Percentiles rank a stretch among this genome's conserved stretches.
Evolutionary conservation across 2,888 invertebrate genomes (phyloP).

Genomic region (Cloeon dipterum): DNA sequence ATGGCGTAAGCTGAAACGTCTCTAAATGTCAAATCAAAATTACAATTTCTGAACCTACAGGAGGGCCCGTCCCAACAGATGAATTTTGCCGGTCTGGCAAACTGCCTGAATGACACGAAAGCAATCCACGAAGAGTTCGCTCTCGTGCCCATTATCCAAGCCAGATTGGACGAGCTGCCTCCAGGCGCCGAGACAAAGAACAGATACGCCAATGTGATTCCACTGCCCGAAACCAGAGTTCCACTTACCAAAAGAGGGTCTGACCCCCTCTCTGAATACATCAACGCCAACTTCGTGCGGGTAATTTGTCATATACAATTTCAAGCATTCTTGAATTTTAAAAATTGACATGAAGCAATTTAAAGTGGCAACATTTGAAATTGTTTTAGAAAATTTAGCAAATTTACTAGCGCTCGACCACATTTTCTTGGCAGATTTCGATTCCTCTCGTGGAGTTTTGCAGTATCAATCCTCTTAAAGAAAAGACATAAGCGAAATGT

Average conservation of each 20-base stretch:
- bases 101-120: conserved; percentile 34
- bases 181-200: conserved; percentile 77
- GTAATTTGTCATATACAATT: conserved; percentile 29
- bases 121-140: conserved; percentile 61
- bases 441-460: too few relatives aligned
- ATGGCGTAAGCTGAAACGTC: conserved; percentile 20
- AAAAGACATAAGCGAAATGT: too few relatives aligned
- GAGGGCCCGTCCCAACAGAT: conserved; percentile 47
- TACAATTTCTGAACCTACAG: conserved; percentile 13
- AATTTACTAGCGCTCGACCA: too few relatives aligned
- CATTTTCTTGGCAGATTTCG: too few relatives aligned
- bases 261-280: conserved; percentile 65
- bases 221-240: conserved; percentile 76
- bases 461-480: too few relatives aligned
- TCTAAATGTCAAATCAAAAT: background rate
- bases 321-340: too few relatives aligned
- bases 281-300: conserved; percentile 80
- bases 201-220: conserved; percentile 85
- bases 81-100: conserved; percentile 52
- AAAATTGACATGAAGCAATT: too few relatives aligned
- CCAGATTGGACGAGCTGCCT: conserved; percentile 51
- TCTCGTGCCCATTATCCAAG: conserved; percentile 26
- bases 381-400: too few relatives aligned
- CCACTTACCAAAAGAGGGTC: conserved; percentile 26
- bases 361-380: too few relatives aligned